Conservation (phyloP, 2,797 vertebrate species). For the Hydrophis major region DNA sequence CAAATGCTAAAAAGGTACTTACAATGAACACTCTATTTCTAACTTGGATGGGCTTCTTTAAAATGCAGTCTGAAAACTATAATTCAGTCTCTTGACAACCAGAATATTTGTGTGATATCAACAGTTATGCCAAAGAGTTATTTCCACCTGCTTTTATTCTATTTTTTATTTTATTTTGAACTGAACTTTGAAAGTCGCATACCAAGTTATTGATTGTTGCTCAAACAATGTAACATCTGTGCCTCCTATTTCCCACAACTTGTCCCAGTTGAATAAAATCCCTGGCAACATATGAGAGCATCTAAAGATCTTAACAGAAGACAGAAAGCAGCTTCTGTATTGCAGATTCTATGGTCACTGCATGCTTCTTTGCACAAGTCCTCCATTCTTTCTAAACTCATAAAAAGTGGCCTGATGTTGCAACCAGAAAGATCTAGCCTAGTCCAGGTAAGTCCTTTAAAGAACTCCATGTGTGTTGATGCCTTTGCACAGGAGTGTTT, state of each 20-base stretch:
- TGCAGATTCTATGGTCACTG: neutral
- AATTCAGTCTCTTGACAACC: conserved; percentile 9
- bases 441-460: neutral
- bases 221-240: neutral
- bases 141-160: neutral
- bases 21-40: conserved; percentile 7
- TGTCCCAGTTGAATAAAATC: neutral
- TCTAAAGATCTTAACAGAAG: neutral
- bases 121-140: neutral
- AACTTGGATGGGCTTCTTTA: neutral
- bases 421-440: neutral
- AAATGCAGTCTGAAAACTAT: conserved; percentile 9
- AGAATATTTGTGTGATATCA: conserved; percentile 17
- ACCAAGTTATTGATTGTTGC: neutral
- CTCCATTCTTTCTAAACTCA: neutral
- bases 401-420: neutral
- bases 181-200: neutral
- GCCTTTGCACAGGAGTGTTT: neutral
- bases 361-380: neutral
- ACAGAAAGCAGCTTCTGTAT: neutral
- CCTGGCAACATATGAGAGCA: neutral
- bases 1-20: conserved; percentile 27
- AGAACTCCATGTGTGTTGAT: neutral
- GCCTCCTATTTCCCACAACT: neutral
- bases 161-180: conserved; percentile 28